Percentiles rank a stretch among this genome's conserved stretches.
Evolutionary conservation across 1,140 invertebrate genomes (phyloP).

Genomic region (Muscidifurax raptorellus): DNA sequence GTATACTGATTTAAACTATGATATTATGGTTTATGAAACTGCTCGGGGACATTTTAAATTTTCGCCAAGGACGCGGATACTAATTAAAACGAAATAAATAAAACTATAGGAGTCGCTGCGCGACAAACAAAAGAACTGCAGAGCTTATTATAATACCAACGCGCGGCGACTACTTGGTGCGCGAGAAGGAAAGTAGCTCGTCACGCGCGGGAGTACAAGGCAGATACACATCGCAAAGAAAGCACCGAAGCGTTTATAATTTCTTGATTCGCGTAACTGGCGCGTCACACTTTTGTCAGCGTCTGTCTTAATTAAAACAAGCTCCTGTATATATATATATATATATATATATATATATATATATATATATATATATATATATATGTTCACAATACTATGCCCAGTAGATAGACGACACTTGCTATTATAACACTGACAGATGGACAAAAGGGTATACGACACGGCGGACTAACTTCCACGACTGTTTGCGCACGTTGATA

Average conservation of each 20-base stretch:
- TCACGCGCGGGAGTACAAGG: background rate
- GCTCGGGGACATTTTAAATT: no score
- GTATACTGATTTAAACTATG: no score
- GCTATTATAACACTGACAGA: no score
- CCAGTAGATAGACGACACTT: background rate
- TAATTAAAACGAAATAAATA: slow-evolving; percentile 21
- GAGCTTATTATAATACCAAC: slow-evolving; percentile 3
- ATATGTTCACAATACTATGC: no score
- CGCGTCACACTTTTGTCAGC: background rate
- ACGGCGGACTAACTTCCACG: no score
- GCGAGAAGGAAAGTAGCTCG: background rate
- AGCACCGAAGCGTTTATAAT: background rate
- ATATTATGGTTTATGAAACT: no score
- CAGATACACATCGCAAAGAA: background rate
- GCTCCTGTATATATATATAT: background rate
- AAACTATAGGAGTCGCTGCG: background rate
- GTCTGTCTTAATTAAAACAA: slow-evolving; percentile 30
- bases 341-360: no score
- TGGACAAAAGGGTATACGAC: no score
- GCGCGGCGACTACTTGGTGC: background rate
- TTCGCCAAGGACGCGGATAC: background rate
- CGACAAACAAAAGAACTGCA: background rate
- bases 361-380: no score
- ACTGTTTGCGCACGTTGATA: no score
- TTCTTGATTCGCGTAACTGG: background rate